Evolutionary conservation across 1,140 invertebrate genomes (phyloP).

Genomic region (Pseudomyrmex flavicornis): DNA sequence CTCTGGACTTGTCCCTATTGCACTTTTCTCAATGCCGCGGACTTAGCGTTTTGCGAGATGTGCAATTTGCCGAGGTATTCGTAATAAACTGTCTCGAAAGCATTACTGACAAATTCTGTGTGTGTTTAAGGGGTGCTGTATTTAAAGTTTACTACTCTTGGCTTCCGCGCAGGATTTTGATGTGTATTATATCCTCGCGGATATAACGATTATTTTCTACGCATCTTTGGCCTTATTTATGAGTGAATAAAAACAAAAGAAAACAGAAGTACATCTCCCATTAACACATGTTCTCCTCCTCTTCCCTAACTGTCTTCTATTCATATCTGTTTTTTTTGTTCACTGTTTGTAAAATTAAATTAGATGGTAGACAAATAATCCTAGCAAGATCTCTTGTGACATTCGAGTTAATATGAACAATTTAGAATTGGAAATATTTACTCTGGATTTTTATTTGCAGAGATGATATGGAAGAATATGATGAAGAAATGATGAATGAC

Average conservation of each 20-base stretch:
- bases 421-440: slow-evolving; percentile 43
- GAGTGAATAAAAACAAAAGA: slow-evolving; percentile 72
- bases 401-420: slow-evolving; percentile 6
- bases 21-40: slow-evolving; percentile 94
- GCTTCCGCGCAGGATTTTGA: slow-evolving; percentile 69
- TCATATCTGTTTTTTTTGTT: slow-evolving; percentile 4
- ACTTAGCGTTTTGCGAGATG: slow-evolving; percentile 94
- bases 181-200: slow-evolving; percentile 60
- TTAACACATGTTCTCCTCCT: neutral
- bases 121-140: slow-evolving; percentile 61
- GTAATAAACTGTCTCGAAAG: slow-evolving; percentile 66
- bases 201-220: slow-evolving; percentile 74
- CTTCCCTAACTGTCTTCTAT: neutral
- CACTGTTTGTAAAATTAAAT: neutral
- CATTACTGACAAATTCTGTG: slow-evolving; percentile 58
- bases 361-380: slow-evolving; percentile 6
- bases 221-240: slow-evolving; percentile 77
- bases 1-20: slow-evolving; percentile 97
- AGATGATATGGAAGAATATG: slow-evolving; percentile 53
- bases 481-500: slow-evolving; percentile 54
- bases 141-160: slow-evolving; percentile 70
- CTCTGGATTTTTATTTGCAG: slow-evolving; percentile 52
- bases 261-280: slow-evolving; percentile 50
- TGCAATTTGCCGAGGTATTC: slow-evolving; percentile 93
- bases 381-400: neutral